phyloP scores from a whole-genome alignment of 2,113 vertebrate species.

The Stomatorhinus ivindoensis region DNA sequence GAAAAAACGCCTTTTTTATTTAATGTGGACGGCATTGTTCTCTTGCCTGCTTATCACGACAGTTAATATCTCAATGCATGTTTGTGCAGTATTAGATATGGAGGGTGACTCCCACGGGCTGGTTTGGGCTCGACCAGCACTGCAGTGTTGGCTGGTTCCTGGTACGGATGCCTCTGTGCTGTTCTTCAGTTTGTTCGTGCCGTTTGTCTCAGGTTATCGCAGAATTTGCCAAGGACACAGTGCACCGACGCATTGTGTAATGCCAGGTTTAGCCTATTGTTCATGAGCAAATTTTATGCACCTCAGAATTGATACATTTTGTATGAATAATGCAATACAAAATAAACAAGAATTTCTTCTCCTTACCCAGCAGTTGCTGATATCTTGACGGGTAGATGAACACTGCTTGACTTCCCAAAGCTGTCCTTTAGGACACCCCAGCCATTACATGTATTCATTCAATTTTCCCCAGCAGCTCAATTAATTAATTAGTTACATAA shows the following conservation, averaged over 20 bases:
- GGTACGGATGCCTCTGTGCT: constrained; percentile 51
- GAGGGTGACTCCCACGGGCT: constrained; percentile 42
- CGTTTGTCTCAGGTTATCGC: constrained; percentile 34
- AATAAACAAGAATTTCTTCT: background rate
- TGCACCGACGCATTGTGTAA: background rate
- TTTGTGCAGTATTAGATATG: constrained; percentile 33
- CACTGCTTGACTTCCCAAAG: background rate
- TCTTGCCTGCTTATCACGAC: constrained; percentile 23
- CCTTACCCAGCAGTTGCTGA: background rate
- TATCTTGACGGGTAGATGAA: background rate
- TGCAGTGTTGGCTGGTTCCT: constrained; percentile 50
- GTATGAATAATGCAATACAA: background rate
- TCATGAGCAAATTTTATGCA: background rate
- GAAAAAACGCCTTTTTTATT: background rate
- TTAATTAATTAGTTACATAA: background rate
- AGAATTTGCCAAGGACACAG: background rate
- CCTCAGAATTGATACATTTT: background rate
- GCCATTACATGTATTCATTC: background rate
- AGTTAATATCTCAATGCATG: constrained; percentile 39
- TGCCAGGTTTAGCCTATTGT: background rate
- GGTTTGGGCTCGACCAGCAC: constrained; percentile 32
- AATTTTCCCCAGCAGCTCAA: background rate
- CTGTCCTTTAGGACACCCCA: background rate
- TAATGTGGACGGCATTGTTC: background rate
- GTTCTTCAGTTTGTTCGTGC: constrained; percentile 33